Percentiles rank a stretch among this genome's conserved stretches.
These are phyloP conservation scores for Lithobius niger DNA, from an alignment of 1,140 invertebrate species.

Conservation along the genomic window DNA sequence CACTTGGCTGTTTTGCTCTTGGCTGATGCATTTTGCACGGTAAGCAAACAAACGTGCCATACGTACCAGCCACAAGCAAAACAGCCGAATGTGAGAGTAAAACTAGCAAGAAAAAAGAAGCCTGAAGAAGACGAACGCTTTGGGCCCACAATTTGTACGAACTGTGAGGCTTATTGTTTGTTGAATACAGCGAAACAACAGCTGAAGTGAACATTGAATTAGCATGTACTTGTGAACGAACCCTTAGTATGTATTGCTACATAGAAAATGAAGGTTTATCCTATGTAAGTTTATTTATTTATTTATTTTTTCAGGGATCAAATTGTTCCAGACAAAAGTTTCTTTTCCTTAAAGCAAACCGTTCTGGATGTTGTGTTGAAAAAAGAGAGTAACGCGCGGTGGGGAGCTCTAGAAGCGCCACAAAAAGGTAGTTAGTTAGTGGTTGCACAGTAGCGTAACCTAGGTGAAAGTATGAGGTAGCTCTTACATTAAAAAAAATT, in stretches of 20 bases:
- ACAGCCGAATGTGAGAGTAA: too few species aligned
- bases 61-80: too few species aligned
- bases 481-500: too few species aligned
- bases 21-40: background rate
- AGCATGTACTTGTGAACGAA: too few species aligned
- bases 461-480: too few species aligned
- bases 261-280: background rate
- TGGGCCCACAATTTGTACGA: background rate
- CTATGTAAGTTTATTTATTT: background rate
- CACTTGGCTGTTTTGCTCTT: background rate
- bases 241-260: background rate
- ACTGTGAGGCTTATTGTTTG: too few species aligned
- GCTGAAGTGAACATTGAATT: too few species aligned
- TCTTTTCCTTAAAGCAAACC: background rate
- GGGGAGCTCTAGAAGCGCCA: constrained; percentile 5
- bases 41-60: too few species aligned
- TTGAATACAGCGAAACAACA: background rate
- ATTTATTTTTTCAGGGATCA: constrained; percentile 1
- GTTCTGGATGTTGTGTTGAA: constrained; percentile 5
- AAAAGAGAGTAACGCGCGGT: background rate
- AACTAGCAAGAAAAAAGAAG: too few species aligned
- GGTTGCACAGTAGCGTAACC: too few species aligned
- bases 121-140: too few species aligned
- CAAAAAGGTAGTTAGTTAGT: background rate
- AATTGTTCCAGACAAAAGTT: constrained; percentile 9